These are phyloP conservation scores for Xiphorhynchus erythropygius DNA, from an alignment of 2,797 vertebrate genomes.

Conservation along the genomic window DNA sequence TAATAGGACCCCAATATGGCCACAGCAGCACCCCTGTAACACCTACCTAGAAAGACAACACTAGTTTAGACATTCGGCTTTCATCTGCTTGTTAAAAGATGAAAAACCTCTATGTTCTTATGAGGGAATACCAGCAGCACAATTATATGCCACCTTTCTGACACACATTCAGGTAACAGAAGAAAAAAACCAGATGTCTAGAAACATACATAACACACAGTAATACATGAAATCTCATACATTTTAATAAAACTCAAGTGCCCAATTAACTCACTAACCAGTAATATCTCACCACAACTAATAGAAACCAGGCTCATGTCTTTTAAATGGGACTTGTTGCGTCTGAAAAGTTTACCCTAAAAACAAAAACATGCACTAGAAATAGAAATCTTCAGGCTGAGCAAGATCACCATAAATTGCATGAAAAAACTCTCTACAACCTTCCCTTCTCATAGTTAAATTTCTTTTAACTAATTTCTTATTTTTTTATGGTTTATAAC, in stretches of 20 bases:
- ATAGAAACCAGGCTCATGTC: neutral
- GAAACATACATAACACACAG: neutral
- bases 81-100: neutral
- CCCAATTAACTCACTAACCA: neutral
- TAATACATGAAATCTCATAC: neutral
- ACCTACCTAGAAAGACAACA: neutral
- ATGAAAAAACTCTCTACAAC: neutral
- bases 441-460: conserved; percentile 27
- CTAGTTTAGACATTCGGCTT: neutral
- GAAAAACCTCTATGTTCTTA: neutral
- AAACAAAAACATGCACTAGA: neutral
- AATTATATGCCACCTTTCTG: neutral
- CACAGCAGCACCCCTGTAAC: neutral
- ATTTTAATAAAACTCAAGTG: neutral
- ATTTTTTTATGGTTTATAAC: conserved; percentile 51
- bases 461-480: conserved; percentile 59
- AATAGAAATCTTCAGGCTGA: neutral
- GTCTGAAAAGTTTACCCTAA: neutral
- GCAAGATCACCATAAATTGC: neutral
- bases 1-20: neutral
- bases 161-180: neutral
- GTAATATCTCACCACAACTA: neutral
- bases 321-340: neutral
- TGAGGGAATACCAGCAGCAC: neutral
- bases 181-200: neutral